Conservation (phyloP, 2,113 vertebrate species). For the Scomber japonicus region DNA sequence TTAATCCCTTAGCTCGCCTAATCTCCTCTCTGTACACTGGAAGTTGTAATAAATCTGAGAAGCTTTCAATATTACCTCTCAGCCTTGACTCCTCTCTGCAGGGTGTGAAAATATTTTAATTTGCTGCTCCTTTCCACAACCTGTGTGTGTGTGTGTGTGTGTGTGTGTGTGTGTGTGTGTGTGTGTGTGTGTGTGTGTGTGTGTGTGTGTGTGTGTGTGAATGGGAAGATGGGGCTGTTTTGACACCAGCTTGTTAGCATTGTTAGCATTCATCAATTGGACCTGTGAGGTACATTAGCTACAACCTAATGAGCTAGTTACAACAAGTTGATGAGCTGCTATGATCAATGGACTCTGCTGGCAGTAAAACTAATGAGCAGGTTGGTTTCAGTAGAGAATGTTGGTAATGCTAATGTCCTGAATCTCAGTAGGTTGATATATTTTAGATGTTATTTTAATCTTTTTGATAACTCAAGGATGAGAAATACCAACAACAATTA, state of each 20-base stretch:
- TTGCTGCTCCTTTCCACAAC: neutral
- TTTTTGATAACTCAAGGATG: no score
- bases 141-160: neutral
- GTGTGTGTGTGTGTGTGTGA: neutral
- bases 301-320: slow-evolving; percentile 29
- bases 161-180: neutral
- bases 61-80: slow-evolving; percentile 12
- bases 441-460: no score
- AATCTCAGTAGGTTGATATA: no score
- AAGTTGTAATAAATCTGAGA: slow-evolving; percentile 18
- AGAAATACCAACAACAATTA: no score
- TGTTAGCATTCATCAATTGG: slow-evolving; percentile 27
- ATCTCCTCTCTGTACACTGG: slow-evolving; percentile 36
- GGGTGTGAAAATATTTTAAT: neutral
- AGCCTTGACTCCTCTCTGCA: neutral
- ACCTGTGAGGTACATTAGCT: neutral
- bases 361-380: slow-evolving; percentile 6
- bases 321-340: slow-evolving; percentile 33
- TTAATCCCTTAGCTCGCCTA: slow-evolving; percentile 42
- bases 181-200: neutral
- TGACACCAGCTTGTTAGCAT: slow-evolving; percentile 21
- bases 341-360: slow-evolving; percentile 27
- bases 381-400: neutral
- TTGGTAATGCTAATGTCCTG: neutral
- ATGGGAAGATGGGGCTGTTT: neutral